phyloP scores from a whole-genome alignment of 2,113 vertebrate genomes.

The Rynchops niger region DNA sequence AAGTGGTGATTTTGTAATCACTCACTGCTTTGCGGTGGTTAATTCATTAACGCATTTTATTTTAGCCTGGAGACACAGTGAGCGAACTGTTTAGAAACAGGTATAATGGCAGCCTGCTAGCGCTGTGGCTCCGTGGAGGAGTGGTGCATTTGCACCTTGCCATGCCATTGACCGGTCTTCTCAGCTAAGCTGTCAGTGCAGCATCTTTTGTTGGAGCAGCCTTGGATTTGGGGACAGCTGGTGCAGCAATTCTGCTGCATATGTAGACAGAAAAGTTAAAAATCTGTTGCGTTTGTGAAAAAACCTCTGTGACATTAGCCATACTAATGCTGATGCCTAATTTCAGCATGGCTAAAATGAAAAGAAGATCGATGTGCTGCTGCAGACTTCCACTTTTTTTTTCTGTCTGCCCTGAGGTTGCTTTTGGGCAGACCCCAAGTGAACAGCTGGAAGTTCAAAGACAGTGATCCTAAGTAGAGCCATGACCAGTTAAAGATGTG shows the following conservation, averaged over 20 bases:
- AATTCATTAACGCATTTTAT: neutral
- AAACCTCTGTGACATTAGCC: neutral
- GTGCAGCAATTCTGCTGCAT: neutral
- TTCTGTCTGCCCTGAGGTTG: neutral
- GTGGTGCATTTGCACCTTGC: neutral
- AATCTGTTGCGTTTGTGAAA: neutral
- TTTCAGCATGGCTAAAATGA: neutral
- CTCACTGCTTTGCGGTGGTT: neutral
- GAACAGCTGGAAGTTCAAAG: neutral
- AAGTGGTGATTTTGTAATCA: neutral
- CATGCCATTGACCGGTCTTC: neutral
- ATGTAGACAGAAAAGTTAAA: neutral
- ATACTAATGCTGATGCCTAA: neutral
- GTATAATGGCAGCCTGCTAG: neutral
- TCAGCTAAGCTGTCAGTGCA: neutral
- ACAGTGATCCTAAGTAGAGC: neutral
- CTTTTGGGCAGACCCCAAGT: neutral
- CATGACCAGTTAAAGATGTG: neutral
- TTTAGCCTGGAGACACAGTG: conserved; percentile 10
- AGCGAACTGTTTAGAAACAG: neutral
- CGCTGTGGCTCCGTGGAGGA: neutral
- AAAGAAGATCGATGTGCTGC: neutral
- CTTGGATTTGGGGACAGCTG: neutral
- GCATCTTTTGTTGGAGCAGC: neutral
- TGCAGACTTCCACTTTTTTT: neutral